These are phyloP conservation scores for Australoheros facetus DNA, from an alignment of 2,797 vertebrate species.

Conservation along the genomic window DNA sequence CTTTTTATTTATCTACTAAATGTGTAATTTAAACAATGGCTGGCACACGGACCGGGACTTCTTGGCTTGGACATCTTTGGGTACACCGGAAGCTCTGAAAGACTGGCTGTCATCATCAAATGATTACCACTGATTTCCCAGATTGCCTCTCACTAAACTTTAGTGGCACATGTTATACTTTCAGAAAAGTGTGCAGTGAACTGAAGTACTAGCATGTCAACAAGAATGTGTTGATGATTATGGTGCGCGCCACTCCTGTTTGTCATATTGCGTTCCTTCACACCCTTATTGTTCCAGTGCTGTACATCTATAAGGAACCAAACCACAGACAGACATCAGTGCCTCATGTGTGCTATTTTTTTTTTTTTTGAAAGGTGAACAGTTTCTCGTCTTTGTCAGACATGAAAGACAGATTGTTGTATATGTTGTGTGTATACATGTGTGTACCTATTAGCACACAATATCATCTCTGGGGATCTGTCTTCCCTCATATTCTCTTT, in stretches of 20 bases:
- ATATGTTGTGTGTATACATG: conserved; percentile 4
- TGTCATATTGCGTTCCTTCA: conserved; percentile 58
- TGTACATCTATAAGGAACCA: conserved; percentile 38
- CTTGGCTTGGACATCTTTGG: background rate
- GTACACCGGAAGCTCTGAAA: background rate
- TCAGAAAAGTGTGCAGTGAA: background rate
- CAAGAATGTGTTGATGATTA: background rate
- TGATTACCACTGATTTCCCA: background rate
- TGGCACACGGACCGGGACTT: too few species aligned
- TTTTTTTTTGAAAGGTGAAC: conserved; percentile 31
- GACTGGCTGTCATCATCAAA: background rate
- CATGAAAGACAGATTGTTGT: conserved; percentile 31
- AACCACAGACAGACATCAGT: conserved; percentile 10
- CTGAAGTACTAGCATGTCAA: background rate
- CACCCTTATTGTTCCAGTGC: conserved; percentile 42
- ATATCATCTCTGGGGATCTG: conserved; percentile 49
- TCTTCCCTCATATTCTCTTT: conserved; percentile 34
- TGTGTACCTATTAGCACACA: conserved; percentile 29
- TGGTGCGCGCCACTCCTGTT: conserved; percentile 12
- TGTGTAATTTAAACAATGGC: background rate
- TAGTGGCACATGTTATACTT: background rate
- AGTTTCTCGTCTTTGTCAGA: conserved; percentile 23
- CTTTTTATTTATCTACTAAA: background rate
- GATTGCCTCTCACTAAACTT: background rate
- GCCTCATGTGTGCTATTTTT: background rate